Evolutionary conservation across 2,113 vertebrate species (phyloP).

Genomic region (Ciconia stormi): DNA sequence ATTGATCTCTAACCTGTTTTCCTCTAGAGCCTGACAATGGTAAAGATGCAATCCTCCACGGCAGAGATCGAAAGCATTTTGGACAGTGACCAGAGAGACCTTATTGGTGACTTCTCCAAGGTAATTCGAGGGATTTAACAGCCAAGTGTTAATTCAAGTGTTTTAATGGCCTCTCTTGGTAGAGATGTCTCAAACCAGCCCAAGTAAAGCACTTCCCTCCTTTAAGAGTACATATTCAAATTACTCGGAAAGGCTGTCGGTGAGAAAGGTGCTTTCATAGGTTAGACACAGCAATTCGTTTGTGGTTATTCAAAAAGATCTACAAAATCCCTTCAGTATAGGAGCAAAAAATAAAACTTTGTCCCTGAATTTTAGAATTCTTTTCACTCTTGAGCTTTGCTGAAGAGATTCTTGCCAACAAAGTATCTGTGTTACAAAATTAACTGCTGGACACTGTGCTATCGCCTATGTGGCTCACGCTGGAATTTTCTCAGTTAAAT

Average conservation of each 20-base stretch:
- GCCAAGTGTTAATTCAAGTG: neutral
- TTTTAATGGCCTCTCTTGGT: neutral
- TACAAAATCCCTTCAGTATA: neutral
- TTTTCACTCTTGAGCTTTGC: neutral
- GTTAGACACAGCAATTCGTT: accelerated
- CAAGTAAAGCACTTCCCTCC: neutral
- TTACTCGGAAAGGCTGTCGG: neutral
- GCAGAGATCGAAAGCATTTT: slow-evolving; percentile 86
- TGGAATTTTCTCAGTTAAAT: neutral
- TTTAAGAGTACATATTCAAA: accelerated
- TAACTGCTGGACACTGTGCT: neutral
- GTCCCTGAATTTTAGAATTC: neutral
- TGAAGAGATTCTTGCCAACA: neutral
- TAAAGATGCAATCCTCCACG: slow-evolving; percentile 79
- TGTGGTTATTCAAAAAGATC: neutral
- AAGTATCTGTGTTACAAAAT: accelerated
- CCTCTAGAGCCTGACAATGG: slow-evolving; percentile 58
- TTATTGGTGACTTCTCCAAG: slow-evolving; percentile 97
- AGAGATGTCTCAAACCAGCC: neutral
- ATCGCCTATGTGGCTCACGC: accelerated
- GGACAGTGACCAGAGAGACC: slow-evolving; percentile 82
- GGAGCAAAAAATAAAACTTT: neutral
- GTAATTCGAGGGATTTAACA: slow-evolving; percentile 55
- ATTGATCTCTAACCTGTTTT: neutral
- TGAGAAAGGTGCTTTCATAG: accelerated